Conservation (phyloP, 2,888 invertebrate species). For the Andrena hattorfiana region DNA sequence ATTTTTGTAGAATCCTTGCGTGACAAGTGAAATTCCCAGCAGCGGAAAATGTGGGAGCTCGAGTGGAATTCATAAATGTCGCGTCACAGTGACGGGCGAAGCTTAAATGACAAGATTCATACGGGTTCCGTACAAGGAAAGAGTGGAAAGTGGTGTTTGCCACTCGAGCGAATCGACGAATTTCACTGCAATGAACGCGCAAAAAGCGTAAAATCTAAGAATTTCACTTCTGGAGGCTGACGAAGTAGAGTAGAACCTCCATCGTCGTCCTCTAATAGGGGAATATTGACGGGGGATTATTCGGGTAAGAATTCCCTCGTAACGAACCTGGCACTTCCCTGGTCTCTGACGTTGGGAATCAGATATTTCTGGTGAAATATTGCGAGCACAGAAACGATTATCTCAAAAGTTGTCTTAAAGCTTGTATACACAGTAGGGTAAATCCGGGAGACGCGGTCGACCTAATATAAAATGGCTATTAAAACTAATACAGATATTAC, state of each 20-base stretch:
- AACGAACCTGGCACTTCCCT: too few species aligned
- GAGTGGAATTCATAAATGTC: background rate
- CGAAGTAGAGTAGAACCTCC: background rate
- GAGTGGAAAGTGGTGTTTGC: slow-evolving; percentile 26
- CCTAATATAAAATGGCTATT: too few species aligned
- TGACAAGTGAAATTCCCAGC: background rate
- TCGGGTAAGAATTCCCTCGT: background rate
- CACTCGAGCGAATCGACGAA: slow-evolving; percentile 16
- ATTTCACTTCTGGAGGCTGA: background rate
- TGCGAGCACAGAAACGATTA: too few species aligned
- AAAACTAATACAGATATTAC: too few species aligned
- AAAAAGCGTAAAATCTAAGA: slow-evolving; percentile 27
- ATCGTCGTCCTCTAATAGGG: background rate
- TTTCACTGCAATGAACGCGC: background rate
- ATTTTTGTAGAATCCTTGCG: background rate
- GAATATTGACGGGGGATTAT: background rate
- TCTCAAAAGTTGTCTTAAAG: too few species aligned
- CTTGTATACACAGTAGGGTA: too few species aligned
- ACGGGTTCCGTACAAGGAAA: slow-evolving; percentile 6
- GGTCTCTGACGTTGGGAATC: too few species aligned
- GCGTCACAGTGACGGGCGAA: background rate
- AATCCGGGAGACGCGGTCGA: too few species aligned
- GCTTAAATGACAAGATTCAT: background rate
- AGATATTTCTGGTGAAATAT: too few species aligned
- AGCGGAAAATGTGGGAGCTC: background rate